phyloP scores from a whole-genome alignment of 2,888 invertebrate species.

The Drosophila niveifrons region DNA sequence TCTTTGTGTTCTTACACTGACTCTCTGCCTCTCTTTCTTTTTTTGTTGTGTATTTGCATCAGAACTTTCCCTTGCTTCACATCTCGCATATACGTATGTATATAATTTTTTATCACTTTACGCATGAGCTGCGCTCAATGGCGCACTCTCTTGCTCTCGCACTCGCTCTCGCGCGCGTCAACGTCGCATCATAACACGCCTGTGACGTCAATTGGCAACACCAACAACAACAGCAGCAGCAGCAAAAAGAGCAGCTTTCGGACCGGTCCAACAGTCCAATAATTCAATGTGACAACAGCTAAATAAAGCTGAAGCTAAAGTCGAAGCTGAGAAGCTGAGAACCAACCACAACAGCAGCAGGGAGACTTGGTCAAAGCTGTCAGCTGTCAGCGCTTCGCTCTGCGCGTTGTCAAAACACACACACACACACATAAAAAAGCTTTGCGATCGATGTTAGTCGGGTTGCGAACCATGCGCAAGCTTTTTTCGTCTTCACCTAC shows the following conservation, averaged over 20 bases:
- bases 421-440: slow-evolving; percentile 34
- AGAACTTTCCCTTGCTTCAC: slow-evolving; percentile 25
- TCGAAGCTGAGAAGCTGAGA: slow-evolving; percentile 1
- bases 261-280: slow-evolving; percentile 73
- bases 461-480: slow-evolving; percentile 48
- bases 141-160: slow-evolving; percentile 1
- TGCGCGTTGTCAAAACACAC: neutral
- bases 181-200: slow-evolving; percentile 57
- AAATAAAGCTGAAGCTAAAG: slow-evolving; percentile 2
- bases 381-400: slow-evolving; percentile 1
- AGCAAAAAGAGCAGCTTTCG: slow-evolving; percentile 59
- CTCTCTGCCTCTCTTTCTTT: no score
- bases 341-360: slow-evolving; percentile 4
- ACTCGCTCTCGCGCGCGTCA: slow-evolving; percentile 34
- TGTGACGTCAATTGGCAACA: slow-evolving; percentile 70
- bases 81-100: neutral
- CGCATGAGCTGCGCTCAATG: slow-evolving; percentile 54
- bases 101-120: slow-evolving; percentile 39
- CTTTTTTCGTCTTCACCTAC: slow-evolving; percentile 85
- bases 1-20: no score
- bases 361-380: slow-evolving; percentile 47
- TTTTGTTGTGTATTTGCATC: neutral
- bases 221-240: slow-evolving; percentile 43
- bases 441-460: slow-evolving; percentile 43
- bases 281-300: slow-evolving; percentile 57